phyloP scores from a whole-genome alignment of 2,888 invertebrate genomes.

The Habrosyne pyritoides region DNA sequence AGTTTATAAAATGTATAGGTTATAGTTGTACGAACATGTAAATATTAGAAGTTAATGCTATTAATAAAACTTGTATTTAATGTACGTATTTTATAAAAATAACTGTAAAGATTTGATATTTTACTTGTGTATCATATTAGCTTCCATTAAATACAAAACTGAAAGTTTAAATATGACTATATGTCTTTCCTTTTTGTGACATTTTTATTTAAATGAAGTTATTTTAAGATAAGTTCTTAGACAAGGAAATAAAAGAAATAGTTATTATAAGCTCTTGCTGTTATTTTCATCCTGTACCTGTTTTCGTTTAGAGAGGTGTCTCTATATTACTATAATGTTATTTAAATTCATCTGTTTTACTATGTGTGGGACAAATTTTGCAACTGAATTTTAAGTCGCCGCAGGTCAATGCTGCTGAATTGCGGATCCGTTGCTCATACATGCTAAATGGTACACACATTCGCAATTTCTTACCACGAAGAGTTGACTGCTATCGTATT shows the following conservation, averaged over 20 bases:
- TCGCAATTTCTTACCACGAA: too few relatives aligned
- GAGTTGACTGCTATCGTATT: too few relatives aligned
- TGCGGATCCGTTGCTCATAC: too few relatives aligned
- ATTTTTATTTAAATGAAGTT: slow-evolving; percentile 39
- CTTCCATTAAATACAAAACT: slow-evolving; percentile 71
- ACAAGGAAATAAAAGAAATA: slow-evolving; percentile 44
- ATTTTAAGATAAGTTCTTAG: slow-evolving; percentile 37
- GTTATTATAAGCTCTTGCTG: slow-evolving; percentile 24
- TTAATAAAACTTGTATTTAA: slow-evolving; percentile 74
- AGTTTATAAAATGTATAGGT: slow-evolving; percentile 76
- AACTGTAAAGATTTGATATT: slow-evolving; percentile 70
- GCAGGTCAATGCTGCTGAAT: too few relatives aligned
- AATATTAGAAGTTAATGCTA: slow-evolving; percentile 72
- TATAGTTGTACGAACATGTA: slow-evolving; percentile 69
- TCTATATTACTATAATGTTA: too few relatives aligned
- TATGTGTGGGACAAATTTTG: too few relatives aligned
- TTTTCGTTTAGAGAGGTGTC: too few relatives aligned
- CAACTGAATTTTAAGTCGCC: too few relatives aligned
- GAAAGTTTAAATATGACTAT: slow-evolving; percentile 50
- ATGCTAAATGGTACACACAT: too few relatives aligned
- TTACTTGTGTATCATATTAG: slow-evolving; percentile 76
- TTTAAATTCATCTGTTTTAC: too few relatives aligned
- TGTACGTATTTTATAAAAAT: slow-evolving; percentile 76
- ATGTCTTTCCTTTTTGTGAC: slow-evolving; percentile 46
- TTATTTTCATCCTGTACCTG: slow-evolving; percentile 13